Percentiles rank a stretch among this genome's conserved stretches.
These are phyloP conservation scores for Burhinus oedicnemus DNA, from an alignment of 2,113 vertebrate species.

Conservation along the genomic window DNA sequence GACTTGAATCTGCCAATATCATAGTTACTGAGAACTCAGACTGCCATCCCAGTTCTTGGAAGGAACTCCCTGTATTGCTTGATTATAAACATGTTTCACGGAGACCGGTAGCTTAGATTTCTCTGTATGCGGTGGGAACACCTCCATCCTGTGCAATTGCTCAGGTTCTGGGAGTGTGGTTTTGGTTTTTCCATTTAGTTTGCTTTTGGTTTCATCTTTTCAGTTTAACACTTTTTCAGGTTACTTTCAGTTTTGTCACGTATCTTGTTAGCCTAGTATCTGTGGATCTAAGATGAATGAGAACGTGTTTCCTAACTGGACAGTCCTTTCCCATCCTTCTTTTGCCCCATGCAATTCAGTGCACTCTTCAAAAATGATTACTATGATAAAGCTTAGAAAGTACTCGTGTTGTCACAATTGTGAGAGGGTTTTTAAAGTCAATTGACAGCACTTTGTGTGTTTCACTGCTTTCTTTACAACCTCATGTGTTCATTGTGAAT, in stretches of 20 bases:
- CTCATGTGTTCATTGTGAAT: background rate
- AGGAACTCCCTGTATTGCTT: background rate
- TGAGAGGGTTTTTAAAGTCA: background rate
- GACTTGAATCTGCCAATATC: background rate
- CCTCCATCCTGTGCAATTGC: background rate
- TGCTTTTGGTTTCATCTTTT: background rate
- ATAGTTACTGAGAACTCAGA: background rate
- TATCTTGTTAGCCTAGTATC: background rate
- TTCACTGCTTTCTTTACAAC: background rate
- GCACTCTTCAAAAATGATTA: background rate
- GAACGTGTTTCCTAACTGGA: background rate
- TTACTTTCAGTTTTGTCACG: background rate
- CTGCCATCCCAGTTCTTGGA: background rate
- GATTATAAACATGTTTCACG: background rate
- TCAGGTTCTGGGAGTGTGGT: background rate
- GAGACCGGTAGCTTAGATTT: background rate
- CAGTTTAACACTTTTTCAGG: background rate
- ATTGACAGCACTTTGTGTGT: fast-evolving
- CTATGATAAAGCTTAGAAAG: fast-evolving
- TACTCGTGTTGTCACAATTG: fast-evolving
- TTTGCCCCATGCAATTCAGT: background rate
- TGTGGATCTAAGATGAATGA: background rate
- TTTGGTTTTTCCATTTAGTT: background rate
- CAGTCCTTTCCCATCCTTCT: background rate
- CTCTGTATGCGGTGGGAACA: background rate